Percentiles rank a stretch among this genome's conserved stretches.
These are phyloP conservation scores for Sclerurus mexicanus DNA, from an alignment of 2,113 vertebrate genomes.

Conservation along the genomic window DNA sequence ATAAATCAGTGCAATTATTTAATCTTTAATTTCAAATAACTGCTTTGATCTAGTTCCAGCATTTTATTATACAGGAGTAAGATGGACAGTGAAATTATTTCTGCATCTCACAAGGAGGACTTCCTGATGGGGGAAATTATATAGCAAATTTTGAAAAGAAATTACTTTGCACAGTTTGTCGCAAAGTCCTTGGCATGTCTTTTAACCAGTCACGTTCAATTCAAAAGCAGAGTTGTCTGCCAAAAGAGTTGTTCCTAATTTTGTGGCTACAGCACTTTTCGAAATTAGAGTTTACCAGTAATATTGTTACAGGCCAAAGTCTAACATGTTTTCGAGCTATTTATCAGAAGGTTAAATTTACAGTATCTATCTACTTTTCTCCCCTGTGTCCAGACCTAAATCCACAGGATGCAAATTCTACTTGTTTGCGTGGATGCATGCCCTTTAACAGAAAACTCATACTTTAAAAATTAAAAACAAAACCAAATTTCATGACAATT, in stretches of 20 bases:
- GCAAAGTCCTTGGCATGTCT: conserved; percentile 1
- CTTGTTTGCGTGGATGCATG: not conserved
- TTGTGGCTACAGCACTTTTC: not conserved
- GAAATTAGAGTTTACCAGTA: not conserved
- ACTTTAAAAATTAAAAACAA: not conserved
- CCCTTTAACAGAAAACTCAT: not conserved
- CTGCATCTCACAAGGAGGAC: not conserved
- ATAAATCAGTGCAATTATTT: conserved; percentile 34
- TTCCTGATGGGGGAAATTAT: conserved; percentile 33
- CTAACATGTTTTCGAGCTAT: not conserved
- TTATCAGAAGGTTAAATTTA: not conserved
- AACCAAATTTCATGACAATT: not conserved
- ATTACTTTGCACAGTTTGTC: not conserved
- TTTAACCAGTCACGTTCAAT: not conserved
- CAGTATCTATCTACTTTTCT: not conserved
- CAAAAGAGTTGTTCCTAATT: not conserved
- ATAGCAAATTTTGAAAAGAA: conserved; percentile 31
- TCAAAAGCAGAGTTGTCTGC: not conserved
- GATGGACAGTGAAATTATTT: conserved; percentile 3
- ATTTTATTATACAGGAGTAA: not conserved
- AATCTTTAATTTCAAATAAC: conserved; percentile 9
- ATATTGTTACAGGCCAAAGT: not conserved
- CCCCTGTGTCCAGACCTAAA: not conserved
- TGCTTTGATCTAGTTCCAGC: not conserved
- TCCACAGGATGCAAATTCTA: not conserved